phyloP scores from a whole-genome alignment of 2,797 vertebrate species.

The Antennarius maculatus region DNA sequence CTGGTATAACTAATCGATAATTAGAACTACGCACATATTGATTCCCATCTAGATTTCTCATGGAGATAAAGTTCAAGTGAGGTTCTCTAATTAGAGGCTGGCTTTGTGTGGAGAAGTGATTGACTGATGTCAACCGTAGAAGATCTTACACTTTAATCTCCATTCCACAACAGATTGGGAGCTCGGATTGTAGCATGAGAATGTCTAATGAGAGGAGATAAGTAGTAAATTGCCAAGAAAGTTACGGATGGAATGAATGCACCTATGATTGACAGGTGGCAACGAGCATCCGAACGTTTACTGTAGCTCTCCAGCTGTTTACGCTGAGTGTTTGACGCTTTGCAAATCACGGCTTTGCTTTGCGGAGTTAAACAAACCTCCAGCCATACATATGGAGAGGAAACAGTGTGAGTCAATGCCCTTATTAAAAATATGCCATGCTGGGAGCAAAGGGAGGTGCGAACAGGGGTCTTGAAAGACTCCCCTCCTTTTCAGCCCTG shows the following conservation, averaged over 20 bases:
- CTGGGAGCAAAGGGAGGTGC: conserved; percentile 59
- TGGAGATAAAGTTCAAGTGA: conserved; percentile 9
- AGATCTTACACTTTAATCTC: conserved; percentile 51
- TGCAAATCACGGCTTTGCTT: conserved; percentile 39
- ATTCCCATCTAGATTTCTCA: conserved; percentile 9
- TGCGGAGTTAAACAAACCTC: conserved; percentile 54
- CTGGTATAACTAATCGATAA: conserved; percentile 17
- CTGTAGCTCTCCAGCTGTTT: conserved; percentile 40
- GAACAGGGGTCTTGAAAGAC: conserved; percentile 63
- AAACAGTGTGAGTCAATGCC: conserved; percentile 56
- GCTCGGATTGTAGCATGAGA: conserved; percentile 8
- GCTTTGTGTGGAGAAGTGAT: conserved; percentile 35
- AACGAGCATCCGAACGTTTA: conserved; percentile 17
- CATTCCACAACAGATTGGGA: conserved; percentile 48
- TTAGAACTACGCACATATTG: neutral
- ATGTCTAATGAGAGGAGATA: conserved; percentile 40
- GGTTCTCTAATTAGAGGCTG: conserved; percentile 50
- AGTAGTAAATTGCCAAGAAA: conserved; percentile 28
- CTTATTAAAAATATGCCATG: conserved; percentile 71
- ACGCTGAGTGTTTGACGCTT: conserved; percentile 47
- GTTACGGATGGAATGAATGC: conserved; percentile 21
- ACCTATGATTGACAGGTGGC: conserved; percentile 60
- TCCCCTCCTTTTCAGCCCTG: conserved; percentile 53
- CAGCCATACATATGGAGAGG: conserved; percentile 54
- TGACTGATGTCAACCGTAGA: conserved; percentile 38